Percentiles rank a stretch among this genome's conserved stretches.
phyloP scores from a whole-genome alignment of 2,888 invertebrate genomes.

The Drosophila suboccidentalis region DNA sequence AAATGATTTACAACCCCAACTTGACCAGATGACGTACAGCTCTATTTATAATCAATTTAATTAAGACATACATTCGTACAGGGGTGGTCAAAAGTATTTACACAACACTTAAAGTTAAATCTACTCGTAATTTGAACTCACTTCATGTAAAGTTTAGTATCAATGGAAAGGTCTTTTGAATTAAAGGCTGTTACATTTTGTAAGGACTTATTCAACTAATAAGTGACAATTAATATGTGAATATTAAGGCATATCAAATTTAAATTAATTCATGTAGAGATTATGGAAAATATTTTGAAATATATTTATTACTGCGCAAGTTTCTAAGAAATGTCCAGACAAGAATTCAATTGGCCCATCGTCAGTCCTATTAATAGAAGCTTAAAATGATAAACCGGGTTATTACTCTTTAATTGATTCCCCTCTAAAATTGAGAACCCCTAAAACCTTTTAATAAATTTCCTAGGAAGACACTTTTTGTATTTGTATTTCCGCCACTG shows the following conservation, averaged over 20 bases:
- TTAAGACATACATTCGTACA: too few relatives aligned
- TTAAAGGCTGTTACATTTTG: too few relatives aligned
- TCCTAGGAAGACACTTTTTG: not conserved
- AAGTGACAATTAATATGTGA: too few relatives aligned
- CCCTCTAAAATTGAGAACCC: not conserved
- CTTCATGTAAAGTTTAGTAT: too few relatives aligned
- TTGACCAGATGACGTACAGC: constrained; percentile 2
- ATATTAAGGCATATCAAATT: too few relatives aligned
- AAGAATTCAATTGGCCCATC: not conserved
- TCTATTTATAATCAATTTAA: not conserved
- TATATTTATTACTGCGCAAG: not conserved
- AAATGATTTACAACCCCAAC: constrained; percentile 6
- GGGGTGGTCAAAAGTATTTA: too few relatives aligned
- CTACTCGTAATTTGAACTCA: too few relatives aligned
- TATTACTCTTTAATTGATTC: not conserved
- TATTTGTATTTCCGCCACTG: constrained; percentile 1
- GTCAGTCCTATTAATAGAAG: constrained; percentile 1
- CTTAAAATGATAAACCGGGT: not conserved
- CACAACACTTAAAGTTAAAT: too few relatives aligned
- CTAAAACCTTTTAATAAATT: not conserved
- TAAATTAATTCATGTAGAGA: too few relatives aligned
- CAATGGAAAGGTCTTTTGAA: too few relatives aligned
- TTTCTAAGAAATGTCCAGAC: not conserved
- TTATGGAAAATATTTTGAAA: not conserved
- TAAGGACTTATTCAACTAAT: too few relatives aligned